These are phyloP conservation scores for Lepidurus apus DNA, from an alignment of 1,140 invertebrate genomes.

Conservation along the genomic window DNA sequence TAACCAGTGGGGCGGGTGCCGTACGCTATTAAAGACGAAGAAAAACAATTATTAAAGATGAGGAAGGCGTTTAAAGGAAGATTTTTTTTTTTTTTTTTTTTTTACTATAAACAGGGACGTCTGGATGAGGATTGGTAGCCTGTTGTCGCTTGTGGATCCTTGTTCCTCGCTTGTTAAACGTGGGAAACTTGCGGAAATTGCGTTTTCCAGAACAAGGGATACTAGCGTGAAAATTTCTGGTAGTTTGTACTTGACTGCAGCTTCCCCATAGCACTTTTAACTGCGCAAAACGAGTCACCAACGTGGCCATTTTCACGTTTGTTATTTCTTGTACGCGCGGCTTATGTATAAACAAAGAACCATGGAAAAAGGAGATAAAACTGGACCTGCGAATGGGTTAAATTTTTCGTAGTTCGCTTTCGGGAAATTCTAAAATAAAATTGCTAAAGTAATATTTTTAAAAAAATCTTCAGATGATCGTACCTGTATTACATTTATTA, in stretches of 20 bases:
- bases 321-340: neutral
- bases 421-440: too few relatives aligned
- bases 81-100: slow-evolving; percentile 34
- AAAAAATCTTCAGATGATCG: too few relatives aligned
- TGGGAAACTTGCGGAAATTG: slow-evolving; percentile 70
- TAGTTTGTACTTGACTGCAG: neutral
- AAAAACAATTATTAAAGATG: slow-evolving; percentile 23
- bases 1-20: slow-evolving; percentile 61
- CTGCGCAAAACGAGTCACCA: neutral
- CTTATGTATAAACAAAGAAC: too few relatives aligned
- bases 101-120: slow-evolving; percentile 57
- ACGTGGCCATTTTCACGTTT: neutral
- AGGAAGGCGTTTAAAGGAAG: slow-evolving; percentile 38
- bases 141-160: slow-evolving; percentile 58
- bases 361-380: too few relatives aligned
- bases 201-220: slow-evolving; percentile 54
- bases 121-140: slow-evolving; percentile 51
- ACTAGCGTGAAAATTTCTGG: neutral
- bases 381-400: too few relatives aligned
- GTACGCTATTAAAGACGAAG: slow-evolving; percentile 48
- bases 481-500: too few relatives aligned
- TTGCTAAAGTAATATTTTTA: too few relatives aligned
- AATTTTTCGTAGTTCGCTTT: too few relatives aligned
- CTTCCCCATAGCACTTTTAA: neutral
- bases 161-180: slow-evolving; percentile 66